Evolutionary conservation across 2,797 vertebrate genomes (phyloP).

Genomic region (Salmo trutta): DNA sequence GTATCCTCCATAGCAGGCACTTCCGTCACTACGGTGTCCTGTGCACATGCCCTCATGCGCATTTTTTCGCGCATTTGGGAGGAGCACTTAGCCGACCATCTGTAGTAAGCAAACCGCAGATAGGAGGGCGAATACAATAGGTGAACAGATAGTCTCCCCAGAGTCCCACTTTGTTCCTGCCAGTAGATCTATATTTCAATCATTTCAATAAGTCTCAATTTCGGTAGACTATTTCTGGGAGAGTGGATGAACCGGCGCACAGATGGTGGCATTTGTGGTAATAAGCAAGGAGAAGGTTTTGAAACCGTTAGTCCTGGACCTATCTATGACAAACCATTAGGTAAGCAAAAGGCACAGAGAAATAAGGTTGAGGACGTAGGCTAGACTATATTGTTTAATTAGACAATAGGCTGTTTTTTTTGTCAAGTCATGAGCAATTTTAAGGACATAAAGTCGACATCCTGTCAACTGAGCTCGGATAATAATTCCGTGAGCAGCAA

Average conservation of each 20-base stretch:
- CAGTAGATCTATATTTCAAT: neutral
- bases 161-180: no score
- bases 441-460: conserved; percentile 49
- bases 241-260: conserved; percentile 8
- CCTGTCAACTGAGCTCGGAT: conserved; percentile 69
- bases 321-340: conserved; percentile 8
- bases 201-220: neutral
- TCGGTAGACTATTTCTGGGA: neutral
- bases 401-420: conserved; percentile 41
- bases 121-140: neutral
- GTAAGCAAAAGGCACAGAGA: neutral
- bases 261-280: conserved; percentile 51
- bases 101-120: conserved; percentile 7
- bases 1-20: conserved; percentile 35
- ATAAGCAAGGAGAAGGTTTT: conserved; percentile 28
- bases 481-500: conserved; percentile 73
- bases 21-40: conserved; percentile 43
- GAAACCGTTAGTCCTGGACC: conserved; percentile 25
- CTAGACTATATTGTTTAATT: neutral
- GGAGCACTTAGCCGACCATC: conserved; percentile 7
- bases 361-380: neutral
- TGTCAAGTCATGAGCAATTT: conserved; percentile 53
- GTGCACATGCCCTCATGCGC: neutral
- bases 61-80: conserved; percentile 26
- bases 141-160: neutral